phyloP scores from a whole-genome alignment of 2,888 invertebrate species.

The Papilio demoleus region DNA sequence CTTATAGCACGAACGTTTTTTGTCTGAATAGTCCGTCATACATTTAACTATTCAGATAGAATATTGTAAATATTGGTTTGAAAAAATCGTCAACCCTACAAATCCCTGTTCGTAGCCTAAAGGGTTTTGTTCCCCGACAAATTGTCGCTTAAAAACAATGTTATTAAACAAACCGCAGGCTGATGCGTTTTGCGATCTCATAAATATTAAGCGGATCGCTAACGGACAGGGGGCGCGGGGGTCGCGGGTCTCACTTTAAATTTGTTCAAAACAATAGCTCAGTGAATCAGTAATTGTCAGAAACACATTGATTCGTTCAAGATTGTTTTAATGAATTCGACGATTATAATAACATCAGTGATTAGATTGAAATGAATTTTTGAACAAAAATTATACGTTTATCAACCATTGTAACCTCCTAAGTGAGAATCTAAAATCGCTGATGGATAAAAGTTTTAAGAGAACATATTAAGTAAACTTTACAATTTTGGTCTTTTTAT shows the following conservation, averaged over 20 bases:
- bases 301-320: background rate
- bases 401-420: no score
- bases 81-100: constrained; percentile 60
- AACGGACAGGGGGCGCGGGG: constrained; percentile 37
- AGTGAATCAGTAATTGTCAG: background rate
- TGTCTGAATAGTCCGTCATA: no score
- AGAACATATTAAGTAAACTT: no score
- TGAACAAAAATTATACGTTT: no score
- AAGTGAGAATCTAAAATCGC: no score
- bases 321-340: background rate
- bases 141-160: constrained; percentile 82
- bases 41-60: no score
- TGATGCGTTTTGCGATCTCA: constrained; percentile 80
- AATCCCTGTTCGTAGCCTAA: constrained; percentile 70
- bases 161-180: constrained; percentile 80
- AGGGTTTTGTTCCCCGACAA: constrained; percentile 57
- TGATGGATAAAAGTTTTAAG: no score
- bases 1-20: no score
- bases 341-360: no score
- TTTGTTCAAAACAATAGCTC: constrained; percentile 17
- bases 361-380: no score
- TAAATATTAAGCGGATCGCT: constrained; percentile 73
- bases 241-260: constrained; percentile 12
- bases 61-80: background rate
- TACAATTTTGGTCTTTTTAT: no score